Base-by-base conservation (phyloP, 2,797 vertebrate species). In the Philypnodon macrostomus region DNA sequence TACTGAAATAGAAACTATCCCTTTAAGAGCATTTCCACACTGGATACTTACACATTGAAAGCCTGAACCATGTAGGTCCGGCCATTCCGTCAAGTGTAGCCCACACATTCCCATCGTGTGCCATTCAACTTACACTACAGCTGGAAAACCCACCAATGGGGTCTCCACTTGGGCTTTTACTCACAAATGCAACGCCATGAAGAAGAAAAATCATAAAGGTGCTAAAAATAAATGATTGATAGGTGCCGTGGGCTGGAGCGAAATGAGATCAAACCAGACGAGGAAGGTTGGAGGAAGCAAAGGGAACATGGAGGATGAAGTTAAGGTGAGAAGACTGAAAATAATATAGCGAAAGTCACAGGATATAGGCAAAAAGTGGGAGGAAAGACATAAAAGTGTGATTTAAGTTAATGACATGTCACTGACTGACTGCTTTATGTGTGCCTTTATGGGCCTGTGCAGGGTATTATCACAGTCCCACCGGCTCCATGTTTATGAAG, bases 331-430 rank as follows among this genome's bases (percentile, higher is more conserved):
- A 53, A 29, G 64, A 55, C 46, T n/a, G n/a, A n/a, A n/a, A n/a
- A n/a, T n/a, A n/a, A n/a, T n/a, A n/a, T n/a, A n/a, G n/a, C n/a
- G 47, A 10, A 50, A 31, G 41, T 40, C 42, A 53, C 63, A 53
- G 32, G 32, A 41, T 42, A 34, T 27, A 21, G 73, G 60, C 32
- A 27, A 66, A 61, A 60, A 68, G 16, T 48, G 48, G 46, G 48
- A 16, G 51, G 63, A 67, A 68, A 78, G 74, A 75, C 73, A 81
- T 76, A 80, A 79, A 83, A 86, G 70, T 80, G 83, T 85, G 86
- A 88, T 87, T 82, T 80, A 80, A 83, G 78, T 80, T 84, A 84
- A 86, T 84, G 77, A 75, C 75, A 75, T 84, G 80, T 79, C 75
- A 80, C 60, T 70, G 79, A 81, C 72, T 74, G 81, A 75, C 75